Conservation (phyloP, 2,113 vertebrate genomes). For the Caloenas nicobarica region DNA sequence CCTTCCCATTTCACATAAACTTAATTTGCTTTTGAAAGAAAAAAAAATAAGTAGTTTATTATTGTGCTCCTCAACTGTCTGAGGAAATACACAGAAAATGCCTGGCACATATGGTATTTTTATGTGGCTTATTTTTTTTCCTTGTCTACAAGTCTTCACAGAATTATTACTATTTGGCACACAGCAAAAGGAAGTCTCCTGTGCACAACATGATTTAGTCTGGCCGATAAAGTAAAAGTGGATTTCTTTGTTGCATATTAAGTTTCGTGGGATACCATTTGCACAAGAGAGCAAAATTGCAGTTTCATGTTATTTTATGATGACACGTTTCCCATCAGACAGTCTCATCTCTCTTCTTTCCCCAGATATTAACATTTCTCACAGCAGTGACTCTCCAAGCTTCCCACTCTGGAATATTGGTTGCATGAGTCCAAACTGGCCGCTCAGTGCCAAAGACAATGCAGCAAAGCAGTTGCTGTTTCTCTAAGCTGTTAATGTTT, state of each 20-base stretch:
- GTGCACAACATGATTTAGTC: conserved; percentile 61
- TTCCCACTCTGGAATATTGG: neutral
- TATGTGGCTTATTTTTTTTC: conserved; percentile 47
- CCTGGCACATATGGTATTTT: conserved; percentile 40
- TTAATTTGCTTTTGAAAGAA: conserved; percentile 37
- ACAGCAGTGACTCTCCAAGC: neutral
- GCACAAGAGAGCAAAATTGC: conserved; percentile 43
- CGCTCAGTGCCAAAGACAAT: neutral
- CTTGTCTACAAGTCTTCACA: conserved; percentile 28
- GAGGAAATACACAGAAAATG: conserved; percentile 45
- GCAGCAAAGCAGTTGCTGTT: neutral
- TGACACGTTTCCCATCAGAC: neutral
- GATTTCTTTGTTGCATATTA: conserved; percentile 60
- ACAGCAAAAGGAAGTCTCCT: conserved; percentile 58
- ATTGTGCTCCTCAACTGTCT: neutral
- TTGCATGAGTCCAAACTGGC: neutral
- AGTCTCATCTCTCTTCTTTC: conserved; percentile 17
- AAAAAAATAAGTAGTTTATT: neutral
- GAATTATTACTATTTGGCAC: conserved; percentile 60
- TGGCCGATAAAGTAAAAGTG: conserved; percentile 50
- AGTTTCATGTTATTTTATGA: conserved; percentile 9
- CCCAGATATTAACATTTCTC: conserved; percentile 21
- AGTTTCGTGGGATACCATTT: conserved; percentile 37
- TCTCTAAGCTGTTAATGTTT: accelerated
- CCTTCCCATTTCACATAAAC: neutral